phyloP scores from a whole-genome alignment of 2,888 invertebrate species.

The Adela reaumurella region DNA sequence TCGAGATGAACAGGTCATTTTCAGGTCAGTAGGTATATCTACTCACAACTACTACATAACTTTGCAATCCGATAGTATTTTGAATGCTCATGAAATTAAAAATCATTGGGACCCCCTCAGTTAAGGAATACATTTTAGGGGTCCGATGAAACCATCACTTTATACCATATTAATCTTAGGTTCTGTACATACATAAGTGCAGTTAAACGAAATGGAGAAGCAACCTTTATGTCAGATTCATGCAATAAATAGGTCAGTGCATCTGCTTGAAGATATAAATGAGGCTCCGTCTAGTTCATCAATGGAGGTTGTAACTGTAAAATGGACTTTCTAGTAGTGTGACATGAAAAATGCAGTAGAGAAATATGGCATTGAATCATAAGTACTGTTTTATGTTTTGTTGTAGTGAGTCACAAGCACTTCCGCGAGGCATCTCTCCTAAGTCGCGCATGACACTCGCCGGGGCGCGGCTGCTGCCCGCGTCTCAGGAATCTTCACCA shows the following conservation, averaged over 20 bases:
- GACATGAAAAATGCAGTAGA: not conserved
- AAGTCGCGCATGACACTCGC: slow-evolving; percentile 35
- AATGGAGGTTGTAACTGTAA: not conserved
- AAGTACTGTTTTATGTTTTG: slow-evolving; percentile 10
- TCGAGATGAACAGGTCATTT: slow-evolving; percentile 43
- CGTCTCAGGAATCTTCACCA: not conserved
- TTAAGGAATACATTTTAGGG: no score
- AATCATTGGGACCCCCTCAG: no score
- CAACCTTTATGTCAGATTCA: no score
- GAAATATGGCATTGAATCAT: not conserved
- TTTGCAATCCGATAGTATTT: no score
- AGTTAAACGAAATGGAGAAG: no score
- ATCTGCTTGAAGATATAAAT: no score
- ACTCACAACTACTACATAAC: no score
- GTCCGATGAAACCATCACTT: no score
- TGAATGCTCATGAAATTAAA: no score
- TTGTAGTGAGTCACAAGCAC: slow-evolving; percentile 44
- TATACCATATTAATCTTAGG: no score
- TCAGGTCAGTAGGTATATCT: slow-evolving; percentile 27
- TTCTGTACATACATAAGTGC: no score
- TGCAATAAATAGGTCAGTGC: no score
- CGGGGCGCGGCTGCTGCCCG: not conserved
- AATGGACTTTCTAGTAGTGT: not conserved
- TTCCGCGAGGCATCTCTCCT: slow-evolving; percentile 37
- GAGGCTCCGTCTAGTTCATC: not conserved